Evolutionary conservation across 2,888 invertebrate genomes (phyloP).

Genomic region (Idaea dimidiata): DNA sequence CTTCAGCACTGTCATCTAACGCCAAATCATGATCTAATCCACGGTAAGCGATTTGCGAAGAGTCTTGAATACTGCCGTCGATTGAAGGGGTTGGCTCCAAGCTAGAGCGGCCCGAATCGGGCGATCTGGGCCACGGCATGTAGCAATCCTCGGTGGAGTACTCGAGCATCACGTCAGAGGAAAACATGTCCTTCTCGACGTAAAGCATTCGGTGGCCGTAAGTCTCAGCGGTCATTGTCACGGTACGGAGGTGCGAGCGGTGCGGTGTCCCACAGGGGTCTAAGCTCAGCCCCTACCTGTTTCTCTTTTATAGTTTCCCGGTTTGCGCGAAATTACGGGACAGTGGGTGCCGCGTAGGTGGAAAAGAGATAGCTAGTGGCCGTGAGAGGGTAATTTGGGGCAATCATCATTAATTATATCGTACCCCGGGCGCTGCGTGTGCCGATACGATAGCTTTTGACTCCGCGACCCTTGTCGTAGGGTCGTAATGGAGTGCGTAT

Average conservation of each 20-base stretch:
- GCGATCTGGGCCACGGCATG: constrained; percentile 71
- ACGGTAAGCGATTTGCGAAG: constrained; percentile 72
- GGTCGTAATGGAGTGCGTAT: constrained; percentile 31
- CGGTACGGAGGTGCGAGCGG: constrained; percentile 53
- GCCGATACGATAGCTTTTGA: constrained; percentile 37
- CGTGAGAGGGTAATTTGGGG: constrained; percentile 76
- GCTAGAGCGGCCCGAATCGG: constrained; percentile 76
- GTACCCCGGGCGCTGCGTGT: constrained; percentile 64
- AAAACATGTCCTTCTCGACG: constrained; percentile 70
- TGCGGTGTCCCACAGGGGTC: constrained; percentile 65
- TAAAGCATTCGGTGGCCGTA: constrained; percentile 75
- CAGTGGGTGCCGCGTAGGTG: constrained; percentile 35
- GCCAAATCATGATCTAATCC: constrained; percentile 65
- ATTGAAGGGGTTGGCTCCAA: constrained; percentile 77
- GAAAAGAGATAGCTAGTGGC: constrained; percentile 50
- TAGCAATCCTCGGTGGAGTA: constrained; percentile 72
- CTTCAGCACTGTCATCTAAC: constrained; percentile 71
- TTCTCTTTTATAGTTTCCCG: constrained; percentile 70
- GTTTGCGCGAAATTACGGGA: constrained; percentile 53
- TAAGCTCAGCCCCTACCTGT: constrained; percentile 66
- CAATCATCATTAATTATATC: constrained; percentile 80
- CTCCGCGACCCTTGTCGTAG: constrained; percentile 37
- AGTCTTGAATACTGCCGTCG: constrained; percentile 75
- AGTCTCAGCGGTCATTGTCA: constrained; percentile 69
- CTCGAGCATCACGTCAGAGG: constrained; percentile 70